These are phyloP conservation scores for Cavia aperea DNA, from an alignment of 2,113 vertebrate genomes.

Conservation along the genomic window DNA sequence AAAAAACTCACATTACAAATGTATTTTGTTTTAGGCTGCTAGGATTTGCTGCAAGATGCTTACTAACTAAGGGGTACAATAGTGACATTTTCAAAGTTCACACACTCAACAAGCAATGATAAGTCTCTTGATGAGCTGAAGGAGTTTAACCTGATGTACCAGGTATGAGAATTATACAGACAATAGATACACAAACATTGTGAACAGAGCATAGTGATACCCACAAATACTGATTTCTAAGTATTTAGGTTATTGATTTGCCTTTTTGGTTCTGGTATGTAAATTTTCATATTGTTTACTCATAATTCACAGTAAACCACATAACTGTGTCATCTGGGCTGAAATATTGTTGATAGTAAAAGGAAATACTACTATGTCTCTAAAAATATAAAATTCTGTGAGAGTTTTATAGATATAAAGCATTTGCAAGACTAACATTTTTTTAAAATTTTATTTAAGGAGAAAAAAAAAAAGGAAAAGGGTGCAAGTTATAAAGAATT, in stretches of 20 bases:
- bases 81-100: not conserved
- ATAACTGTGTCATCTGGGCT: not conserved
- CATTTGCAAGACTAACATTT: not conserved
- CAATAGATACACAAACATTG: not conserved
- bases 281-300: not conserved
- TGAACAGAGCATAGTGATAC: not conserved
- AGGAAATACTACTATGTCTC: not conserved
- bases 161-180: not conserved
- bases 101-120: not conserved
- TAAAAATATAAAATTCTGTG: not conserved
- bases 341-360: constrained; percentile 3
- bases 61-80: not conserved
- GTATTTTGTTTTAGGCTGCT: not conserved
- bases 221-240: not conserved
- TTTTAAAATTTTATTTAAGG: not conserved
- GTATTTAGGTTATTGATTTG: not conserved
- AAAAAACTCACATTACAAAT: not conserved
- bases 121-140: not conserved
- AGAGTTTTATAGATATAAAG: constrained; percentile 19
- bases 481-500: too few species aligned
- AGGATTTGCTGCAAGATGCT: not conserved
- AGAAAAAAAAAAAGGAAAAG: too few species aligned
- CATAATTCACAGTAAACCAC: not conserved
- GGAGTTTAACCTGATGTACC: not conserved
- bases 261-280: not conserved